Evolutionary conservation across 2,113 vertebrate genomes (phyloP), one percentile per base, ranked within the genome.

Genomic region (Malurus melanocephalus): DNA sequence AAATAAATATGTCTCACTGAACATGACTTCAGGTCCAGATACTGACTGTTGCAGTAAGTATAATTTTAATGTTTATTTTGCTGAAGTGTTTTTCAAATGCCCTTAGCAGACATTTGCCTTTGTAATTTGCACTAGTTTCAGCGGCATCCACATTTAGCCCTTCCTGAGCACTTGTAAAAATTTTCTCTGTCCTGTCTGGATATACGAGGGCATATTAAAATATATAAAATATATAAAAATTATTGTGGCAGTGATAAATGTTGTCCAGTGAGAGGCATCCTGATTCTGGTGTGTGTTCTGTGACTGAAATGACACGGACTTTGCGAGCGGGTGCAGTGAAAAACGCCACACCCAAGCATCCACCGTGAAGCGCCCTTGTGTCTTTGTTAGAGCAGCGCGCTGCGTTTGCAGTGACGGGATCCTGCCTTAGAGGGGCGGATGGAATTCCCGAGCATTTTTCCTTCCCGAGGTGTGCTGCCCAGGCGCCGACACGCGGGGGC

Each of bases 401-500:
- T 7, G 15, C 7, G 10, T 33, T 80, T 32, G 2, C 38, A 1
- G 4, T 9, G 13, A 17, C 43, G 7, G 22, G 15, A 11, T 23
- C 2, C 0, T 30, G 9, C 13, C 55, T 26, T 7, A 24, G 56
- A 16, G 5, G 0, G 6, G 40, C 22, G 38, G 61, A 0, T 8
- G 1, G 1, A 9, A 21, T 32, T 33, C 16, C 32, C 11, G 12
- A 2, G 24, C 2, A 4, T 0, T 0, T 30, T 21, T 33, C 73
- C 30, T 16, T 5, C 0, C 3, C 9, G 8, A 38, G 35, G 1
- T 60, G 65, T 13, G 17, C 26, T 49, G 87, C 40, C 26, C 2
- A 0, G 20, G 3, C 3, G 1, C 0, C 20, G 16, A 59, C 93
- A 32, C 81, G 9, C 10, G 93, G 92, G 52, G 88, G 84, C 95